Conservation (phyloP, 2,888 invertebrate genomes). For the Lingula anatina region DNA sequence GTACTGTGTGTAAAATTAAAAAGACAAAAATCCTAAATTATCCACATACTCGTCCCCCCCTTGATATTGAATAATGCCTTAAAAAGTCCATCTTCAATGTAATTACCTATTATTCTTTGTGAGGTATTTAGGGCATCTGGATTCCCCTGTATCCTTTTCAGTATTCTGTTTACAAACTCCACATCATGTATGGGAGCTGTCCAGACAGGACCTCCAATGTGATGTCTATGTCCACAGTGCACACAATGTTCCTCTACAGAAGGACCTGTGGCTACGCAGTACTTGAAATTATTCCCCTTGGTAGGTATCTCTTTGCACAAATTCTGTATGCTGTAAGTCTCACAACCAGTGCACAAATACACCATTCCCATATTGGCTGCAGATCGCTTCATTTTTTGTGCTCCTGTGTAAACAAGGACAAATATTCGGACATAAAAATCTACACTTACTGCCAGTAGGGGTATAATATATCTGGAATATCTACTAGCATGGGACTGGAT, state of each 20-base stretch:
- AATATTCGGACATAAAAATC: conserved; percentile 97
- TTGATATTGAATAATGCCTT: conserved; percentile 61
- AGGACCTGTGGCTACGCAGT: conserved; percentile 66
- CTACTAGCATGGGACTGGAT: conserved; percentile 89
- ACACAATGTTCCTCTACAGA: conserved; percentile 65
- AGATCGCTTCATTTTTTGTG: conserved; percentile 73
- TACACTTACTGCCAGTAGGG: conserved; percentile 82
- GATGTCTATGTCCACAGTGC: conserved; percentile 71
- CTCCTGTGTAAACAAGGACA: conserved; percentile 76
- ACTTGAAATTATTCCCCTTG: conserved; percentile 55
- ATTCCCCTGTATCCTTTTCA: conserved; percentile 49
- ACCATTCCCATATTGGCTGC: conserved; percentile 78
- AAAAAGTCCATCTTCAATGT: conserved; percentile 73
- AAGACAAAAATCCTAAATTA: too few relatives aligned
- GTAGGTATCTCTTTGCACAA: conserved; percentile 58
- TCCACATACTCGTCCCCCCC: too few relatives aligned
- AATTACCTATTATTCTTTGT: conserved; percentile 66
- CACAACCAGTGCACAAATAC: conserved; percentile 87
- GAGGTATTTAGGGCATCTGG: conserved; percentile 62
- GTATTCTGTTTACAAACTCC: conserved; percentile 68
- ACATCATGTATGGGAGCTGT: conserved; percentile 76
- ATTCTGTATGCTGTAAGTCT: conserved; percentile 70
- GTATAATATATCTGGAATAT: conserved; percentile 87
- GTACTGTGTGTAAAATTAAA: too few relatives aligned
- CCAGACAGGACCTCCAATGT: conserved; percentile 92